phyloP scores from a whole-genome alignment of 2,888 invertebrate genomes.

The Dynastes hyllus region DNA sequence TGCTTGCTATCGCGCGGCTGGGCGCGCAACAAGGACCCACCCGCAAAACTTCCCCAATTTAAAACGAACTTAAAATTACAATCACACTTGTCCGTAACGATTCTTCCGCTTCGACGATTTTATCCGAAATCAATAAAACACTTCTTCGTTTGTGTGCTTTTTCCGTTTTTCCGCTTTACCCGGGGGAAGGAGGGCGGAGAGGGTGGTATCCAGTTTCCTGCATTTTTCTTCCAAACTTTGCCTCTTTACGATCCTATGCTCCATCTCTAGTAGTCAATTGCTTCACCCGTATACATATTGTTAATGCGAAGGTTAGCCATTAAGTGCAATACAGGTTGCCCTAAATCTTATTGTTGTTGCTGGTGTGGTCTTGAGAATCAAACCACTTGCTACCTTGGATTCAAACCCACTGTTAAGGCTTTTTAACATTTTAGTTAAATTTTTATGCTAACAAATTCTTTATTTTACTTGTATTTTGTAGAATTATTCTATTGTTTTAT shows the following conservation, averaged over 20 bases:
- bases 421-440: too few relatives aligned
- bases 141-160: neutral
- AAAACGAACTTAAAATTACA: slow-evolving; percentile 52
- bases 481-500: too few relatives aligned
- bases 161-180: neutral
- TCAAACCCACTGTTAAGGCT: too few relatives aligned
- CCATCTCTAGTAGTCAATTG: neutral
- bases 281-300: too few relatives aligned
- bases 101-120: slow-evolving; percentile 45
- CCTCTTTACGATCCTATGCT: neutral
- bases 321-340: neutral
- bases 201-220: neutral
- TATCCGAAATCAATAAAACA: slow-evolving; percentile 44
- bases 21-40: neutral
- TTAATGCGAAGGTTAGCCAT: neutral
- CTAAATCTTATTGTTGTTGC: too few relatives aligned
- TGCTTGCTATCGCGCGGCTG: neutral
- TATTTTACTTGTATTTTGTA: too few relatives aligned
- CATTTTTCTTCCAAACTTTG: neutral
- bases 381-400: too few relatives aligned
- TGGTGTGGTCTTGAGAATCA: too few relatives aligned
- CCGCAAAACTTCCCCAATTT: slow-evolving; percentile 50
- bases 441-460: too few relatives aligned
- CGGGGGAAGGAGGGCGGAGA: too few relatives aligned
- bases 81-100: slow-evolving; percentile 52